Conservation (phyloP, 2,888 invertebrate genomes). For the Heliconius ethilla region DNA sequence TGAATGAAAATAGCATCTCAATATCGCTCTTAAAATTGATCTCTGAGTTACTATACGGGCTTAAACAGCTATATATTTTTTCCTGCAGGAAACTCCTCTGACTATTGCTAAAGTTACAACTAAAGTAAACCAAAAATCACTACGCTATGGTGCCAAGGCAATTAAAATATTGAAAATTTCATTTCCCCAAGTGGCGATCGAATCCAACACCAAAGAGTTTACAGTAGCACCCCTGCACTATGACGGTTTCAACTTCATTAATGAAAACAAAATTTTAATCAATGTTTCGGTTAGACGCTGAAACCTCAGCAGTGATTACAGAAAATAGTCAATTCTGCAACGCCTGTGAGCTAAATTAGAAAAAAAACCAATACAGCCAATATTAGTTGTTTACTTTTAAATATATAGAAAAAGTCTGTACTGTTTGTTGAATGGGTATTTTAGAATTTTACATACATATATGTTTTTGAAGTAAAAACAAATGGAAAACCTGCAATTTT, state of each 20-base stretch:
- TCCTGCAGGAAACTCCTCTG: not conserved
- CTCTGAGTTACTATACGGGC: no score
- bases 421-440: not conserved
- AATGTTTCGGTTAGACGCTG: constrained; percentile 18
- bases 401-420: not conserved
- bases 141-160: not conserved
- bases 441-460: not conserved
- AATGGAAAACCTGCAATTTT: not conserved
- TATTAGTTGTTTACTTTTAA: constrained; percentile 1
- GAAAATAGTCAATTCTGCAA: constrained; percentile 25
- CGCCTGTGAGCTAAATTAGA: constrained; percentile 26
- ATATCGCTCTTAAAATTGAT: no score
- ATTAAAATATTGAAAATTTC: no score
- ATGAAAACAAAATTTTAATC: constrained; percentile 19
- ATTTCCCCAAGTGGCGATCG: no score
- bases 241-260: not conserved
- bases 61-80: not conserved
- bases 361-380: constrained; percentile 13
- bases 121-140: not conserved
- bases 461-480: not conserved
- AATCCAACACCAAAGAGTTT: not conserved
- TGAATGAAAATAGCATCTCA: no score
- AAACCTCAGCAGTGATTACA: constrained; percentile 26
- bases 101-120: no score
- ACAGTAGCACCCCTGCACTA: not conserved